These are phyloP conservation scores for Cerastis leucographa DNA, from an alignment of 2,888 invertebrate genomes.

Conservation along the genomic window DNA sequence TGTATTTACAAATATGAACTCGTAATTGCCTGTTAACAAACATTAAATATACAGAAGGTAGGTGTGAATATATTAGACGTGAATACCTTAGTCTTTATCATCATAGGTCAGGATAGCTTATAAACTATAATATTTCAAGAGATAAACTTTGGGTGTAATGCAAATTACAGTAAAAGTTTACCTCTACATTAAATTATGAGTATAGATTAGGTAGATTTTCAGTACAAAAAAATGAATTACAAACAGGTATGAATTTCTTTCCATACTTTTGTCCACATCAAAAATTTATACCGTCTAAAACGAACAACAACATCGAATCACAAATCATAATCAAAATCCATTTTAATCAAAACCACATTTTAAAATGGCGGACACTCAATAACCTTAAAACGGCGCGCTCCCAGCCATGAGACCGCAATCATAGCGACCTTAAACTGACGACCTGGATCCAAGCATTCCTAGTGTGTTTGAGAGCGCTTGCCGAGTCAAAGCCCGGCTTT, in stretches of 20 bases:
- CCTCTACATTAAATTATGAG: neutral
- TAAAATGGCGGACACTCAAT: slow-evolving; percentile 4
- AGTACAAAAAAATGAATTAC: neutral
- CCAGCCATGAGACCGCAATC: slow-evolving; percentile 26
- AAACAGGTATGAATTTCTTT: neutral
- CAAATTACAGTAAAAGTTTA: no score
- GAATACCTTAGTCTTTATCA: no score
- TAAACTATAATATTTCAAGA: no score
- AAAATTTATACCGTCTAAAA: neutral
- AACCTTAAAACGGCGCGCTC: slow-evolving; percentile 18
- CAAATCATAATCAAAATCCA: neutral
- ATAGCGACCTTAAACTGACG: slow-evolving; percentile 70
- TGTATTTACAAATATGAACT: no score
- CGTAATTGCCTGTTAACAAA: neutral
- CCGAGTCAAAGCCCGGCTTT: slow-evolving; percentile 71
- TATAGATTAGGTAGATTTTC: neutral
- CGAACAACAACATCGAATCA: neutral
- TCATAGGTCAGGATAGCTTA: no score
- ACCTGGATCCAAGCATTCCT: slow-evolving; percentile 59
- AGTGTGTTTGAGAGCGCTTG: slow-evolving; percentile 62
- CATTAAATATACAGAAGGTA: neutral
- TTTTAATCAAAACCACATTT: neutral
- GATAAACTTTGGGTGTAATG: no score
- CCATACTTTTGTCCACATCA: neutral
- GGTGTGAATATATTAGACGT: neutral